A percentile compares a stretch with the other conserved stretches of the same genome.
Evolutionary conservation across 2,797 vertebrate species (phyloP).

Genomic region (Phataginus tricuspis): DNA sequence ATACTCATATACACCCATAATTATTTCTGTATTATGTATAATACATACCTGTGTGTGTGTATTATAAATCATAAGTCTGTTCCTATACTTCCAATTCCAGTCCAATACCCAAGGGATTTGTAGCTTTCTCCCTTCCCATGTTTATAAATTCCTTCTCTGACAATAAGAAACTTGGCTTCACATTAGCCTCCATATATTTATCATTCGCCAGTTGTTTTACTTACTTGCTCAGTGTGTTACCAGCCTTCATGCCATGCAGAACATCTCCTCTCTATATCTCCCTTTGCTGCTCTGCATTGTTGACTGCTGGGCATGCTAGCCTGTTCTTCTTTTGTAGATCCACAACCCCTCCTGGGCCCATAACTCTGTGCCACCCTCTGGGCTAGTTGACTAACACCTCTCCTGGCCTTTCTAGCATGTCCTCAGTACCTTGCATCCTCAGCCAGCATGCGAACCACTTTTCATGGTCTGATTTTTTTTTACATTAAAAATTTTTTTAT

Average conservation of each 20-base stretch:
- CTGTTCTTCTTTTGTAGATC: background rate
- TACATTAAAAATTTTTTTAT: too few species aligned
- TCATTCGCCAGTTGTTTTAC: background rate
- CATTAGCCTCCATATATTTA: slow-evolving; percentile 1
- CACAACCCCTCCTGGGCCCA: background rate
- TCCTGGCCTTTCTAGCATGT: background rate
- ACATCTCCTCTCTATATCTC: background rate
- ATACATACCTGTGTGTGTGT: background rate
- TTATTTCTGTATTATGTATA: background rate
- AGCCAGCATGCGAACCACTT: background rate
- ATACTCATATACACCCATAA: background rate
- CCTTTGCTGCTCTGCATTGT: background rate
- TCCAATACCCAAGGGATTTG: background rate
- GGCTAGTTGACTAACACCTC: background rate
- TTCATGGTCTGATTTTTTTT: background rate
- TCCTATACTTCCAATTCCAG: background rate
- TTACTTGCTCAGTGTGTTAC: background rate
- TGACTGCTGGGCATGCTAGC: background rate
- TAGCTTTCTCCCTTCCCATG: background rate
- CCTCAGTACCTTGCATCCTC: background rate
- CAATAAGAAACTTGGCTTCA: background rate
- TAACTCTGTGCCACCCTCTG: background rate
- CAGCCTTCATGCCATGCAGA: background rate
- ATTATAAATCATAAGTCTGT: background rate
- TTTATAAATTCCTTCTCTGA: slow-evolving; percentile 29